Evolutionary conservation across 2,113 vertebrate species (phyloP).

Genomic region (Bujurquina vittata): DNA sequence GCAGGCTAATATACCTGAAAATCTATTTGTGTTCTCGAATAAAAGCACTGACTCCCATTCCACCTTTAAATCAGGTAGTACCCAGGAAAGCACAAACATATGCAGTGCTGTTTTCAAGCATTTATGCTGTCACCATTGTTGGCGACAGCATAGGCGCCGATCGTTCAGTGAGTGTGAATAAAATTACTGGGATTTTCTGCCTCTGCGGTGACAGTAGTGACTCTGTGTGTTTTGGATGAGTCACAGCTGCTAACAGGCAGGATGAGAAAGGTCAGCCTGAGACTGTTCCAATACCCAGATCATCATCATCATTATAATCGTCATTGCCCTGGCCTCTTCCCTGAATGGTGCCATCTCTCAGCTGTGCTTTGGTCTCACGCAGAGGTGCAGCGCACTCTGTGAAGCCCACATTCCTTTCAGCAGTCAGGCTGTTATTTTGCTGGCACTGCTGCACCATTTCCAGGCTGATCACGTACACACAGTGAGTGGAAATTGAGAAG

Average conservation of each 20-base stretch:
- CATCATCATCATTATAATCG: slow-evolving; percentile 16
- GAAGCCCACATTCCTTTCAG: slow-evolving; percentile 35
- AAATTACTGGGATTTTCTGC: too few species aligned
- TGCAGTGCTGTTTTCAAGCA: background rate
- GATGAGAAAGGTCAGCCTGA: slow-evolving; percentile 43
- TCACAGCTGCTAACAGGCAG: slow-evolving; percentile 45
- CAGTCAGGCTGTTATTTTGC: slow-evolving; percentile 20
- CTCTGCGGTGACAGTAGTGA: slow-evolving; percentile 1
- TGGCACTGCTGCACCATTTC: background rate
- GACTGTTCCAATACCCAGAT: slow-evolving; percentile 17
- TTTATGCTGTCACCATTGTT: background rate
- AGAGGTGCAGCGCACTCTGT: background rate
- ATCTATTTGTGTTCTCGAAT: background rate
- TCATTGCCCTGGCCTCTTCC: slow-evolving; percentile 24
- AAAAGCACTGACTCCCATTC: background rate
- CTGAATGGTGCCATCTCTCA: slow-evolving; percentile 49
- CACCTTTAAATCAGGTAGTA: background rate
- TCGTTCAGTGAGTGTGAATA: background rate
- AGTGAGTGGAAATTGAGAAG: background rate
- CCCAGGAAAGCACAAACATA: background rate
- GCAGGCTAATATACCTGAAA: background rate
- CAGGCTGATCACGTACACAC: background rate
- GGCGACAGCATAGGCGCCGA: background rate
- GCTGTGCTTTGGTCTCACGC: slow-evolving; percentile 32
- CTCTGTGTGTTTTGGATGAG: slow-evolving; percentile 33